phyloP scores from a whole-genome alignment of 2,797 vertebrate species.

The Phyllotis vaccarum region DNA sequence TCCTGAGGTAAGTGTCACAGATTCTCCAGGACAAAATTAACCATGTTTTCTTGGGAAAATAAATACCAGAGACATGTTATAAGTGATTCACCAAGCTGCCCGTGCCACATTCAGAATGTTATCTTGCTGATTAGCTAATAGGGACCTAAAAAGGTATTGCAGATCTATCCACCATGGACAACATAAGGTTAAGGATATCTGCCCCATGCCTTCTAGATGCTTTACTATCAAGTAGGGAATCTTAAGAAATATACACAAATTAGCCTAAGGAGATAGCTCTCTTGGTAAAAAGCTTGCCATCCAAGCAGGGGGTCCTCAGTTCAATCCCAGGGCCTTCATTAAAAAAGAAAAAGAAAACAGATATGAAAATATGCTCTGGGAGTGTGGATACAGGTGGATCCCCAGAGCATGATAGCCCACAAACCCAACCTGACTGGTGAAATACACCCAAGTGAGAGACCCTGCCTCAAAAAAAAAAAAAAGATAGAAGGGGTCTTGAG shows the following conservation, averaged over 20 bases:
- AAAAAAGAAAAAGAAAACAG: not conserved
- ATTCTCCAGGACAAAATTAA: not conserved
- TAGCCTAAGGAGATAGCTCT: not conserved
- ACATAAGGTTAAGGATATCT: not conserved
- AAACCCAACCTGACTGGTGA: not conserved
- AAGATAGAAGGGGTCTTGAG: too few species aligned
- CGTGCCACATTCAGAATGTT: not conserved
- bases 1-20: not conserved
- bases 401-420: not conserved
- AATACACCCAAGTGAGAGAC: not conserved
- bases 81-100: not conserved
- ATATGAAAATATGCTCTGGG: not conserved
- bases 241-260: constrained; percentile 2
- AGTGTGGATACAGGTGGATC: not conserved
- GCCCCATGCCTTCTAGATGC: not conserved
- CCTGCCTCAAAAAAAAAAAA: not conserved
- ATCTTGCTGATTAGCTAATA: not conserved
- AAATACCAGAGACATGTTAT: not conserved
- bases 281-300: not conserved
- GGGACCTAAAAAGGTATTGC: not conserved
- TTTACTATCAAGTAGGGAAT: not conserved
- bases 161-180: not conserved
- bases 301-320: not conserved
- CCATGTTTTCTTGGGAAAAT: constrained; percentile 2
- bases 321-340: not conserved